Evolutionary conservation across 2,113 vertebrate species (phyloP).

Genomic region (Phylloscopus trochiloides): DNA sequence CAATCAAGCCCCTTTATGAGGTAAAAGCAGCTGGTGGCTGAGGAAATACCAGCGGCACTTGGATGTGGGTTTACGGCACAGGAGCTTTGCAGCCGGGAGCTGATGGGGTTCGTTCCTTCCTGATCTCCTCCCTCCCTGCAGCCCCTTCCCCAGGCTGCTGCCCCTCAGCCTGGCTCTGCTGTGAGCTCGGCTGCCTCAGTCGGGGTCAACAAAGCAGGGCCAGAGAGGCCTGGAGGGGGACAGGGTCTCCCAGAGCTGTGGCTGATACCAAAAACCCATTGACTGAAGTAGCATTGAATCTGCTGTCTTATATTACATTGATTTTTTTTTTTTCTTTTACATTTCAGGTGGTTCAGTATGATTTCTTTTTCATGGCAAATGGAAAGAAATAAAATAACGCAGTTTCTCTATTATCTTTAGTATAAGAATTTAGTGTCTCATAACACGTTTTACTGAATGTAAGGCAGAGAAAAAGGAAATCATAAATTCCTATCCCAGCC

Average conservation of each 20-base stretch:
- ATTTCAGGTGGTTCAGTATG: not conserved
- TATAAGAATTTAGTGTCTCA: not conserved
- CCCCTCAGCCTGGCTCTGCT: not conserved
- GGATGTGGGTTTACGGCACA: not conserved
- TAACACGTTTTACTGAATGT: not conserved
- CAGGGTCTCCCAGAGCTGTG: not conserved
- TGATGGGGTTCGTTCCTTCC: fast-evolving
- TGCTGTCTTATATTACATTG: not conserved
- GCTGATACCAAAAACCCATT: not conserved
- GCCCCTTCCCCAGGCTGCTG: not conserved
- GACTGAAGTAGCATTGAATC: not conserved
- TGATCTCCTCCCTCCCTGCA: not conserved
- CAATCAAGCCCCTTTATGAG: slow-evolving; percentile 53
- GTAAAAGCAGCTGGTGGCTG: slow-evolving; percentile 50
- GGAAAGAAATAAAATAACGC: not conserved
- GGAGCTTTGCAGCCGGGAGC: not conserved
- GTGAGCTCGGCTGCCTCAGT: not conserved
- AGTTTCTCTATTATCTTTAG: not conserved
- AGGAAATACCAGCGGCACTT: slow-evolving; percentile 29
- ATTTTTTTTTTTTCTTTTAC: not conserved
- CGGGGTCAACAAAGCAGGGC: not conserved
- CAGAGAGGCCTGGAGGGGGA: not conserved
- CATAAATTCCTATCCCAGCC: not conserved
- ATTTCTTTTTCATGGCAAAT: not conserved
- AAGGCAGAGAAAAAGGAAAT: not conserved